Conservation (phyloP, 2,888 invertebrate species). For the Synanthedon andrenaeformis region DNA sequence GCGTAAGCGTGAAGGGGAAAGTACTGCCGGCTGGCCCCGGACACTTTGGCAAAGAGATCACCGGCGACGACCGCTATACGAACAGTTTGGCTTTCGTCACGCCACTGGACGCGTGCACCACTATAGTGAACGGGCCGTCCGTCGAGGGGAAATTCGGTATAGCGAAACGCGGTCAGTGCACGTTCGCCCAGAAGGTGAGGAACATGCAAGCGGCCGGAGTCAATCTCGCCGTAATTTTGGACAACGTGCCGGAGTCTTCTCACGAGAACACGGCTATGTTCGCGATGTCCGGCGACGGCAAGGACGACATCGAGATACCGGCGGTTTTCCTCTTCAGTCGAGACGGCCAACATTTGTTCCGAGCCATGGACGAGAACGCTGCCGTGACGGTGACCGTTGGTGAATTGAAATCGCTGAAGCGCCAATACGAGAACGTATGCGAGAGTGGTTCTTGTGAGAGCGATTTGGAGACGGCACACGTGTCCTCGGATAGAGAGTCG, state of each 20-base stretch:
- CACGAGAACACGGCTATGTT: slow-evolving; percentile 85
- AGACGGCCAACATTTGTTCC: slow-evolving; percentile 78
- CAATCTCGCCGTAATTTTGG: slow-evolving; percentile 85
- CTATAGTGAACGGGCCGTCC: slow-evolving; percentile 67
- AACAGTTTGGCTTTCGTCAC: slow-evolving; percentile 74
- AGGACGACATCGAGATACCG: slow-evolving; percentile 87
- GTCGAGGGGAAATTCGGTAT: slow-evolving; percentile 82
- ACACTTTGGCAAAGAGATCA: slow-evolving; percentile 87
- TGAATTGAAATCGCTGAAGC: slow-evolving; percentile 51
- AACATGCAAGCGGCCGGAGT: slow-evolving; percentile 86
- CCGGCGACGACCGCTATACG: slow-evolving; percentile 73
- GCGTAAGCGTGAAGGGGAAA: slow-evolving; percentile 27
- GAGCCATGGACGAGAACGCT: slow-evolving; percentile 68
- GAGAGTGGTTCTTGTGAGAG: slow-evolving; percentile 32
- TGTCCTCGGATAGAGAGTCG: slow-evolving; percentile 32
- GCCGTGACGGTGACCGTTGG: slow-evolving; percentile 66
- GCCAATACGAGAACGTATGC: slow-evolving; percentile 27
- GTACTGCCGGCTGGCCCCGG: slow-evolving; percentile 83
- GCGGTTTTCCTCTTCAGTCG: slow-evolving; percentile 89
- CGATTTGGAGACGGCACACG: slow-evolving; percentile 15
- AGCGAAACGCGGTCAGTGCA: slow-evolving; percentile 92
- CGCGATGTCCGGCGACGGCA: slow-evolving; percentile 96
- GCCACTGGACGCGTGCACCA: slow-evolving; percentile 77
- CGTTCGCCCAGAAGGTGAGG: slow-evolving; percentile 95
- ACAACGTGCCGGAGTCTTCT: slow-evolving; percentile 83